Conservation (phyloP, 2,888 invertebrate genomes). For the Eueremaeus valkanovi region DNA sequence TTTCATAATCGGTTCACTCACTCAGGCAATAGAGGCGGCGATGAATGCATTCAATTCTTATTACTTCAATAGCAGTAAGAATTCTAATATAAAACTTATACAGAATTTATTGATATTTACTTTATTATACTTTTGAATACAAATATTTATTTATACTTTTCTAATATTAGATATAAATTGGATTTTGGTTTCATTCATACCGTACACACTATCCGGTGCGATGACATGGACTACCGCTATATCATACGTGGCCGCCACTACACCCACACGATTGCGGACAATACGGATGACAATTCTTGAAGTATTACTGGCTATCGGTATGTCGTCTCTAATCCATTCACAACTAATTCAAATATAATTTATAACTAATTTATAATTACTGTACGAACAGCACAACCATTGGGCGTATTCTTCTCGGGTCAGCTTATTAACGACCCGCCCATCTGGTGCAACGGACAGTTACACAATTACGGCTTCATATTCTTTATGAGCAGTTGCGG, state of each 20-base stretch:
- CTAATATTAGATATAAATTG: background rate
- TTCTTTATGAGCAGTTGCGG: background rate
- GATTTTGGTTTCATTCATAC: slow-evolving; percentile 16
- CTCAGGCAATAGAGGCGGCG: background rate
- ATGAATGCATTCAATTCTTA: slow-evolving; percentile 11
- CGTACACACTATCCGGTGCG: slow-evolving; percentile 1
- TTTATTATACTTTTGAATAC: background rate
- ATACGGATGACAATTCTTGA: background rate
- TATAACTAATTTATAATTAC: too few species aligned
- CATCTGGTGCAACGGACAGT: background rate
- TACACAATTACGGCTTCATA: slow-evolving; percentile 5
- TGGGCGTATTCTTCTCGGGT: background rate
- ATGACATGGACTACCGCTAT: background rate
- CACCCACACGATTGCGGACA: background rate
- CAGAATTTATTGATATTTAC: too few species aligned
- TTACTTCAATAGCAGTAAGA: background rate
- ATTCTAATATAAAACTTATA: background rate
- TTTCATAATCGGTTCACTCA: background rate
- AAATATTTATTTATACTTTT: background rate
- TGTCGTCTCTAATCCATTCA: background rate
- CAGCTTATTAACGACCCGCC: background rate
- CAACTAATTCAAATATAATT: background rate
- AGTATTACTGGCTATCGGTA: slow-evolving; percentile 1
- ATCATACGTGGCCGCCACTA: slow-evolving; percentile 4
- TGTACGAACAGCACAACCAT: slow-evolving; percentile 7